These are phyloP conservation scores for Chymomyza fuscimana DNA, from an alignment of 2,888 invertebrate genomes.

Conservation along the genomic window DNA sequence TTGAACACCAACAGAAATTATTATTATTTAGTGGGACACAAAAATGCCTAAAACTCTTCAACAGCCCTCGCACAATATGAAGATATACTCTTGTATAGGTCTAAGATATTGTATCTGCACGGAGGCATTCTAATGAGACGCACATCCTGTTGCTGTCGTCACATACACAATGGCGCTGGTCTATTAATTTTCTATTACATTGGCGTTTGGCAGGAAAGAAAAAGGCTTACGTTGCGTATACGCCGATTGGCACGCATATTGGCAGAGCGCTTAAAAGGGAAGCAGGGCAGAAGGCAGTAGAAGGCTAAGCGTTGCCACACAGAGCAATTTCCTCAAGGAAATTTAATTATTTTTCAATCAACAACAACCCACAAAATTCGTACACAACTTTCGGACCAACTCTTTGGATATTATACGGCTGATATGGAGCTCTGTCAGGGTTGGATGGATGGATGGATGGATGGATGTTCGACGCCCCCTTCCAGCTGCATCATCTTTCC, in stretches of 20 bases:
- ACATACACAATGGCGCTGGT: not conserved
- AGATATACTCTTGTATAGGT: not conserved
- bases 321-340: conserved; percentile 44
- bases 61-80: not conserved
- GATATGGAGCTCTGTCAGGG: not conserved
- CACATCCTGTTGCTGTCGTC: conserved; percentile 1
- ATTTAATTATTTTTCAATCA: conserved; percentile 53
- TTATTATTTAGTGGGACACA: no score
- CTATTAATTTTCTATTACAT: conserved; percentile 10
- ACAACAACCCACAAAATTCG: conserved; percentile 21
- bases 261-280: not conserved
- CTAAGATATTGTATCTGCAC: not conserved
- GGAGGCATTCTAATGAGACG: not conserved
- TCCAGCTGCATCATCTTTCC: not conserved
- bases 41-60: not conserved
- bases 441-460: not conserved
- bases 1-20: no score
- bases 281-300: not conserved
- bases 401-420: not conserved
- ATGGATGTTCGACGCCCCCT: not conserved
- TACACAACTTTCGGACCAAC: not conserved
- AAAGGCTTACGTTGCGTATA: conserved; percentile 42
- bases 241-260: conserved; percentile 25
- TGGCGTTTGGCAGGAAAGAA: not conserved
- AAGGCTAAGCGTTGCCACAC: not conserved